A percentile compares a stretch with the other conserved stretches of the same genome.
These are phyloP conservation scores for Neomorphus geoffroyi DNA, from an alignment of 2,797 vertebrate species.

Conservation along the genomic window DNA sequence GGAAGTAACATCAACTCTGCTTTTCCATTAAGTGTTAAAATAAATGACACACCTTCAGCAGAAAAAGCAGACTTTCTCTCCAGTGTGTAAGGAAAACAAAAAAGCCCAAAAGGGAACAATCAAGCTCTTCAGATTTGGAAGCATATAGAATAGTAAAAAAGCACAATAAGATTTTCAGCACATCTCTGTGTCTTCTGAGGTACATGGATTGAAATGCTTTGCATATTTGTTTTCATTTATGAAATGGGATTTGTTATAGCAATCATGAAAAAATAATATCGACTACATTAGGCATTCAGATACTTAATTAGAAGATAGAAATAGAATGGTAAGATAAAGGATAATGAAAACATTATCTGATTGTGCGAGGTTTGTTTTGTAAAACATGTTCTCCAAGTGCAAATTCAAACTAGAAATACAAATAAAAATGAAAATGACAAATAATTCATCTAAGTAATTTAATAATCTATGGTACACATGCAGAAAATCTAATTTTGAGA, in stretches of 20 bases:
- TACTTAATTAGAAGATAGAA: neutral
- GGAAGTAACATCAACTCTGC: neutral
- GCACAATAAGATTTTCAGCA: neutral
- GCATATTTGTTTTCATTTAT: neutral
- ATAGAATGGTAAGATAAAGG: neutral
- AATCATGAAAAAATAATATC: neutral
- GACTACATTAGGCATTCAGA: neutral
- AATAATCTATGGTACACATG: neutral
- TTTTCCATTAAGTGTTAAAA: neutral
- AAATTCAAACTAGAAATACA: neutral
- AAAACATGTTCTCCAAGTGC: neutral
- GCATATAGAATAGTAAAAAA: neutral
- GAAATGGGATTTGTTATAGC: neutral
- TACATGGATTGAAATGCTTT: neutral
- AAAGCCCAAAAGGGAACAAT: neutral
- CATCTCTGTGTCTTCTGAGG: neutral
- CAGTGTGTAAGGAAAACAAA: accelerated
- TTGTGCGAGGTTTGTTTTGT: neutral
- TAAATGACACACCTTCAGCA: neutral
- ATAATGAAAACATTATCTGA: neutral
- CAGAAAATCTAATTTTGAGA: slow-evolving; percentile 10
- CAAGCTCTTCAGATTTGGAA: neutral
- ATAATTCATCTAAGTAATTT: neutral
- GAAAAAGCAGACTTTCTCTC: neutral
- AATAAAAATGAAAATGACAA: neutral